These are phyloP conservation scores for Lypha dubia DNA, from an alignment of 2,888 invertebrate genomes.

Conservation along the genomic window DNA sequence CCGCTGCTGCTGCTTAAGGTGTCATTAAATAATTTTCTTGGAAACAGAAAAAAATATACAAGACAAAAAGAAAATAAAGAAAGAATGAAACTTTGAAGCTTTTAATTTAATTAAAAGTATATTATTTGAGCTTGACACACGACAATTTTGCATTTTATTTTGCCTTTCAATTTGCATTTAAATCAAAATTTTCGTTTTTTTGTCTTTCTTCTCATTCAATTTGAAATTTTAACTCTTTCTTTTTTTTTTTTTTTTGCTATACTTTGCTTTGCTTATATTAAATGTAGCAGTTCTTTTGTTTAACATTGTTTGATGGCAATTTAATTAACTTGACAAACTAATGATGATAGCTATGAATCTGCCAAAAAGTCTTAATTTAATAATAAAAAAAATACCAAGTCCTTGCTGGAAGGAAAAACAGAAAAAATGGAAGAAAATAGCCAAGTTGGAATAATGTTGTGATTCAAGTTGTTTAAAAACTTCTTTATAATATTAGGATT, in stretches of 20 bases:
- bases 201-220: constrained; percentile 1
- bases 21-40: constrained; percentile 50
- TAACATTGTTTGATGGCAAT: constrained; percentile 62
- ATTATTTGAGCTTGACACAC: constrained; percentile 51
- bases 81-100: constrained; percentile 29
- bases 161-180: constrained; percentile 65
- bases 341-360: constrained; percentile 57
- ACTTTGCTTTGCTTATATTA: too few relatives aligned
- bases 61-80: neutral
- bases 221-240: constrained; percentile 60
- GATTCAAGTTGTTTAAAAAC: constrained; percentile 3
- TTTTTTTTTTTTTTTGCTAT: too few relatives aligned
- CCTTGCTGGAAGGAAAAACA: neutral
- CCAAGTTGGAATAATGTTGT: neutral
- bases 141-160: constrained; percentile 20
- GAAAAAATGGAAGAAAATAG: neutral
- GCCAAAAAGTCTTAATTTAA: constrained; percentile 59
- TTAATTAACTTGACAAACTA: constrained; percentile 72
- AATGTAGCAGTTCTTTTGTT: constrained; percentile 57
- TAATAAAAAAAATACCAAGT: too few relatives aligned
- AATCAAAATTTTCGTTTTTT: constrained; percentile 46
- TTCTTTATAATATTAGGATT: constrained; percentile 62
- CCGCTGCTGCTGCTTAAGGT: constrained; percentile 40
- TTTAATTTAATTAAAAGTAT: constrained; percentile 68
- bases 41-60: neutral